phyloP scores from a whole-genome alignment of 2,113 vertebrate species.

The Silurus meridionalis region DNA sequence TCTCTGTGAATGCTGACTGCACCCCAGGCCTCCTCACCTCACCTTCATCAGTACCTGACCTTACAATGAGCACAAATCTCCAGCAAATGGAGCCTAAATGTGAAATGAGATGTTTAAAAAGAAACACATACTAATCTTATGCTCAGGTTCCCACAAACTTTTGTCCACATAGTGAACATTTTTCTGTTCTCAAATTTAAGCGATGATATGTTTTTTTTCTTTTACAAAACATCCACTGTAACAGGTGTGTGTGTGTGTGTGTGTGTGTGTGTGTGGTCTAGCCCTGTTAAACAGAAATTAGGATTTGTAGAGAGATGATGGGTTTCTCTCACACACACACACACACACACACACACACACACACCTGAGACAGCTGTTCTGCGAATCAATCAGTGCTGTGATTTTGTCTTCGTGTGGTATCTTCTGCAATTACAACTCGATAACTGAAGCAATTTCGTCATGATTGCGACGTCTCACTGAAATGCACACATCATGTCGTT shows the following conservation, averaged over 20 bases:
- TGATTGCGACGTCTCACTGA: slow-evolving; percentile 1
- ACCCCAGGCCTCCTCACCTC: no score
- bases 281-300: slow-evolving; percentile 1
- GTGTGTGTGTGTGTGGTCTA: slow-evolving; percentile 12
- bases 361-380: slow-evolving; percentile 6
- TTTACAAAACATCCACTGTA: neutral
- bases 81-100: no score
- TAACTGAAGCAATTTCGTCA: slow-evolving; percentile 33
- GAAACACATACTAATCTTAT: no score
- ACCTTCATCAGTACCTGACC: no score
- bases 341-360: neutral
- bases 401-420: slow-evolving; percentile 2
- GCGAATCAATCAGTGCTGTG: slow-evolving; percentile 25
- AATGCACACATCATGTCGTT: neutral
- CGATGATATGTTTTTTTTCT: neutral
- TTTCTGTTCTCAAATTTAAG: neutral
- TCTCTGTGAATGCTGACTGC: no score
- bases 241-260: slow-evolving; percentile 6
- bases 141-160: no score
- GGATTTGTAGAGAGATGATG: neutral
- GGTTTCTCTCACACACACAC: neutral
- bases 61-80: no score
- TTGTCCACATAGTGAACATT: neutral
- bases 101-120: no score
- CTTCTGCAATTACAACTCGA: slow-evolving; percentile 24